Percentiles rank a stretch among this genome's conserved stretches.
Conservation (phyloP, 2,113 vertebrate genomes). For the Acanthisitta chloris region DNA sequence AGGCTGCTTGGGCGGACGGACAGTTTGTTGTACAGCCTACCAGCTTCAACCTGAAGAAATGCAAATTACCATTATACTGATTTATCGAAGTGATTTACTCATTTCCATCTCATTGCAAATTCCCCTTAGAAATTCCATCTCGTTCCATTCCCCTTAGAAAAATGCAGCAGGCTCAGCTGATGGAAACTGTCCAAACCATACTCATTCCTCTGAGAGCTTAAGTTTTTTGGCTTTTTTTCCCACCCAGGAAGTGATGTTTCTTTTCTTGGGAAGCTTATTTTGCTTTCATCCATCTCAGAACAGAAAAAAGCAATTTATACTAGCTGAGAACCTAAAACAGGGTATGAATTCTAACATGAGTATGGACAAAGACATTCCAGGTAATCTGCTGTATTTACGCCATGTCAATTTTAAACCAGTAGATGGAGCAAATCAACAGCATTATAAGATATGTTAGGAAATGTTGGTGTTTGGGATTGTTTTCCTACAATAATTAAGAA, state of each 20-base stretch:
- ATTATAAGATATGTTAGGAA: not conserved
- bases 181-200: not conserved
- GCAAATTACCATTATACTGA: not conserved
- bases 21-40: slow-evolving; percentile 92
- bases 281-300: not conserved
- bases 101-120: not conserved
- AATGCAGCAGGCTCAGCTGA: not conserved
- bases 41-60: slow-evolving; percentile 87
- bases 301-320: not conserved
- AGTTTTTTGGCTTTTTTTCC: not conserved
- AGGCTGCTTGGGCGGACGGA: slow-evolving; percentile 87
- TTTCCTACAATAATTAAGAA: not conserved
- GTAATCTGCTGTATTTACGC: not conserved
- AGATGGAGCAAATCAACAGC: slow-evolving; percentile 19
- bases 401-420: not conserved
- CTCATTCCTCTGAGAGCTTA: accelerated
- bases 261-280: not conserved
- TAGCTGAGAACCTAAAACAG: not conserved
- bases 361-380: not conserved
- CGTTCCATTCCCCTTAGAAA: not conserved
- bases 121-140: too few species aligned
- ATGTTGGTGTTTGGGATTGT: not conserved
- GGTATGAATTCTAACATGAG: not conserved
- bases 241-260: not conserved
- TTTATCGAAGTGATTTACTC: not conserved